Evolutionary conservation across 2,797 vertebrate species (phyloP), one percentile per base, ranked within the genome.

Genomic region (Mastacembelus armatus): DNA sequence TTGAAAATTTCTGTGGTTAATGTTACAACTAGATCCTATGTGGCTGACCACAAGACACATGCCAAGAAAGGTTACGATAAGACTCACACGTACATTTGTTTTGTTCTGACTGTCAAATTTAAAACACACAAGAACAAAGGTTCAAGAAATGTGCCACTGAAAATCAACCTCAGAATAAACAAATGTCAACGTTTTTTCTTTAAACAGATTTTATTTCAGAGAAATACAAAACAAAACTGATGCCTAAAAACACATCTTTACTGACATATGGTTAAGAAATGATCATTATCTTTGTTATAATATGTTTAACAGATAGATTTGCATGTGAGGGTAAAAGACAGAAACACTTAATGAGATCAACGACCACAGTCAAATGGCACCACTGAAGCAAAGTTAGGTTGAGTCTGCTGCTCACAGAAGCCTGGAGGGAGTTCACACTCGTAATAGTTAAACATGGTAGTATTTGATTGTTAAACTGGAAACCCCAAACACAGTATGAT

Each of bases 141-240:
- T n/a, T n/a, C n/a, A n/a, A n/a, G n/a, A n/a, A n/a, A n/a, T n/a
- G n/a, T n/a, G n/a, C n/a, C n/a, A n/a, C n/a, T n/a, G n/a, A 6
- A 21, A 66, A 55, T 6, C 18, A 45, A 66, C 2, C 2, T 14
- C 22, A 40, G 9, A 56, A 38, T 27, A 11, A 27, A 39, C 45
- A 63, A n/a, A 1, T 9, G 3, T 16, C 4, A 27, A 35, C n/a
- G 14, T 57, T 26, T 64, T 69, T 56, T 22, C n/a, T n/a, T 62
- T 32, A 62, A 69, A 75, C 79, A 65, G n/a, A 67, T 45, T 91
- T 89, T 89, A 91, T 89, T 91, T 68, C 32, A 65, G 62, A 57
- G 76, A 72, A 78, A 78, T 10, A 32, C 33, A 39, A 18, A 19
- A 40, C 18, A 48, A 54, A 38, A 44, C 61, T 36, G 50, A 43